Evolutionary conservation across 2,888 invertebrate genomes (phyloP).

Genomic region (Chrysina gloriosa): DNA sequence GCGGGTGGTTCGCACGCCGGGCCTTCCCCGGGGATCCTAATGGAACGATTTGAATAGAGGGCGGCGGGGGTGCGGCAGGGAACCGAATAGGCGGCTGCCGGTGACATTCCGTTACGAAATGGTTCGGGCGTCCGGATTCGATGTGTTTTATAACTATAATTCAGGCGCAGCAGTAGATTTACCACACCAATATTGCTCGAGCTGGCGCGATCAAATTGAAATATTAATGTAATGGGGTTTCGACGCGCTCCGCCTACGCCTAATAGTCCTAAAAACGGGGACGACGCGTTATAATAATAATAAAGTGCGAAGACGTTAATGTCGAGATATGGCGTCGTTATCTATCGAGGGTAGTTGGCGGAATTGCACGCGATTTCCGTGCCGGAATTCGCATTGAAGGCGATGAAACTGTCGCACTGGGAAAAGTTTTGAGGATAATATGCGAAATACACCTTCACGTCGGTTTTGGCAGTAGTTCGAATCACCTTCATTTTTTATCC

Average conservation of each 20-base stretch:
- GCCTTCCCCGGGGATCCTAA: slow-evolving; percentile 50
- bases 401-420: no score
- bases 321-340: no score
- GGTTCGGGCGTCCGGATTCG: slow-evolving; percentile 17
- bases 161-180: slow-evolving; percentile 27
- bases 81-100: slow-evolving; percentile 43
- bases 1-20: slow-evolving; percentile 51
- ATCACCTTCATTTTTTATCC: no score
- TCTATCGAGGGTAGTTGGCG: no score
- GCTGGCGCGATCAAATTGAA: slow-evolving; percentile 25
- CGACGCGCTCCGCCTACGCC: neutral
- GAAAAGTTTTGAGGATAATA: no score
- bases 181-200: slow-evolving; percentile 20
- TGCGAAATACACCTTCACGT: no score
- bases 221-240: slow-evolving; percentile 23
- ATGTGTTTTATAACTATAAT: slow-evolving; percentile 38
- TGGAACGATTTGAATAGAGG: slow-evolving; percentile 52
- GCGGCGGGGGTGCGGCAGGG: slow-evolving; percentile 42
- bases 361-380: no score
- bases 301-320: slow-evolving; percentile 1
- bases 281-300: no score
- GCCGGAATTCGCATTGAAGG: no score
- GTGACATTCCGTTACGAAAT: slow-evolving; percentile 49
- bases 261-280: neutral
- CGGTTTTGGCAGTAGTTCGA: no score